Conservation (phyloP, 2,113 vertebrate species). For the Cebus imitator region DNA sequence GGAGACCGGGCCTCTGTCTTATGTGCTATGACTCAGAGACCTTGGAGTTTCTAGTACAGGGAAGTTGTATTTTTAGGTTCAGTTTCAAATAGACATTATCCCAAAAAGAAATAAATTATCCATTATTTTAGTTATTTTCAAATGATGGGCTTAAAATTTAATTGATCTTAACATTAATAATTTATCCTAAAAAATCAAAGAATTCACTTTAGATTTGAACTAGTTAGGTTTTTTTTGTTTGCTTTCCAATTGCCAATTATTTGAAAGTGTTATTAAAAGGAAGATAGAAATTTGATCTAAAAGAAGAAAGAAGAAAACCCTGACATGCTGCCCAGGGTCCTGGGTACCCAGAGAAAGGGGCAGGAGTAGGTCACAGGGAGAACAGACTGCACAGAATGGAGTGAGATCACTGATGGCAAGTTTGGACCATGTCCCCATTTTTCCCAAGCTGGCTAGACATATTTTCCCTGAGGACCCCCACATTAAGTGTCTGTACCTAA, state of each 20-base stretch:
- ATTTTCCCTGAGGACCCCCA: not conserved
- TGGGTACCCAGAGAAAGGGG: not conserved
- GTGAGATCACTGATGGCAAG: not conserved
- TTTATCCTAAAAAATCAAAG: conserved; percentile 7
- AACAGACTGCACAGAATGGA: not conserved
- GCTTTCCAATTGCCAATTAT: not conserved
- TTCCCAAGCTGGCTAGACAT: not conserved
- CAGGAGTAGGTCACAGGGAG: not conserved
- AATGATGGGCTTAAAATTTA: not conserved
- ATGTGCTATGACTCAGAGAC: not conserved
- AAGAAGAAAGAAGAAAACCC: not conserved
- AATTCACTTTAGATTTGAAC: conserved; percentile 18
- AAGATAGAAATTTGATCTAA: not conserved
- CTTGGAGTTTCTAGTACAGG: not conserved
- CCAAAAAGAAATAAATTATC: not conserved
- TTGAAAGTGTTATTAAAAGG: conserved; percentile 17
- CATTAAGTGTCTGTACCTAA: not conserved
- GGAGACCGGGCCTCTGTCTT: not conserved
- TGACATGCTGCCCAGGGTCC: not conserved
- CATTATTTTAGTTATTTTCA: not conserved
- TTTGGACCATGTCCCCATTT: not conserved
- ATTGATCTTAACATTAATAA: not conserved
- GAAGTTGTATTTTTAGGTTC: not conserved
- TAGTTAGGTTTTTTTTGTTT: conserved; percentile 8
- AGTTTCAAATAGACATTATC: not conserved